These are phyloP conservation scores for Chiloscyllium punctatum DNA, from an alignment of 2,797 vertebrate genomes.

Conservation along the genomic window DNA sequence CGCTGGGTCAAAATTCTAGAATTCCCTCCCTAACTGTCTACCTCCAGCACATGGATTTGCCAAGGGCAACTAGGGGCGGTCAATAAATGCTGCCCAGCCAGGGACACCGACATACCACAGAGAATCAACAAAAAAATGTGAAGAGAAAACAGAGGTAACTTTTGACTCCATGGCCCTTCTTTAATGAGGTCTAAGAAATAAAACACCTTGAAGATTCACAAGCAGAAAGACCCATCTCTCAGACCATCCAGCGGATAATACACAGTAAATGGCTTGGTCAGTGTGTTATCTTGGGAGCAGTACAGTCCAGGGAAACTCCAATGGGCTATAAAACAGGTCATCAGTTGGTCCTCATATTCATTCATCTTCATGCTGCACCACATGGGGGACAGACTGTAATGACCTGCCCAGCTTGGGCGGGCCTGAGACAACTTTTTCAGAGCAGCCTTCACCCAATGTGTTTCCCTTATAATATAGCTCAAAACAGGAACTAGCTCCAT, in stretches of 20 bases:
- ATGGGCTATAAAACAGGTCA: neutral
- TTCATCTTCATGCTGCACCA: neutral
- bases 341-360: neutral
- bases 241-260: neutral
- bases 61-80: too few species aligned
- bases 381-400: neutral
- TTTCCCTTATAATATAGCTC: neutral
- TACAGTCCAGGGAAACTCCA: neutral
- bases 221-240: neutral
- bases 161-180: too few species aligned
- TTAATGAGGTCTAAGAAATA: neutral
- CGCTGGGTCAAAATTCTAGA: too few species aligned
- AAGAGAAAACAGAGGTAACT: too few species aligned
- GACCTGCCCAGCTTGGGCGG: neutral
- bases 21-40: too few species aligned
- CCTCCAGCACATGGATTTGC: too few species aligned
- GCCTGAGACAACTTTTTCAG: neutral
- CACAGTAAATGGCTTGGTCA: neutral
- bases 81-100: too few species aligned
- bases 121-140: too few species aligned
- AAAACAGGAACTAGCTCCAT: neutral
- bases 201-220: neutral
- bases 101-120: too few species aligned
- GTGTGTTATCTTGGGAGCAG: neutral
- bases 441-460: neutral